Percentiles rank a stretch among this genome's conserved stretches.
phyloP scores from a whole-genome alignment of 2,113 vertebrate species.

The Hoplias malabaricus region DNA sequence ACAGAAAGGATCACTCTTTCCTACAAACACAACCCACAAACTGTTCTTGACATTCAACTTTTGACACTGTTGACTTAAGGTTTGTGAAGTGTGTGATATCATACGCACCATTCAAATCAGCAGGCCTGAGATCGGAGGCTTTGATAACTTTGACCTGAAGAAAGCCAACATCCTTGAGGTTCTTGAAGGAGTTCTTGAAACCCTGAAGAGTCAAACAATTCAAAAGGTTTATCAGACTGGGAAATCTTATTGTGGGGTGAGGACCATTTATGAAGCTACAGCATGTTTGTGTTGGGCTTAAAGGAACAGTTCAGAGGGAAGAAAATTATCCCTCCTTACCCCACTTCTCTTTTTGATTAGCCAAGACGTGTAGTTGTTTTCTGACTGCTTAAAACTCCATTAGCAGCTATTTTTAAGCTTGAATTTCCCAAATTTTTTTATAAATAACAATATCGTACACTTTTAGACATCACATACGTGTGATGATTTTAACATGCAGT shows the following conservation, averaged over 20 bases:
- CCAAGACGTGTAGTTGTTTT: too few species aligned
- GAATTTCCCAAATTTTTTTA: too few species aligned
- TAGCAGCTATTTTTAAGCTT: too few species aligned
- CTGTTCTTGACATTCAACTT: not conserved
- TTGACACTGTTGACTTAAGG: not conserved
- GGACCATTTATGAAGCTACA: not conserved
- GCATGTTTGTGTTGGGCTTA: too few species aligned
- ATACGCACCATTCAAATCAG: slow-evolving; percentile 89
- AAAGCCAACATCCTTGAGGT: slow-evolving; percentile 85
- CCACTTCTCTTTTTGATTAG: too few species aligned
- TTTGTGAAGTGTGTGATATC: not conserved
- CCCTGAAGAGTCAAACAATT: slow-evolving; percentile 66
- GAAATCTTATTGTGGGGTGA: not conserved
- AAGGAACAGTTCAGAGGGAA: too few species aligned
- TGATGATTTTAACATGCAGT: too few species aligned
- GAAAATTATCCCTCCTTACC: too few species aligned
- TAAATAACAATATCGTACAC: too few species aligned
- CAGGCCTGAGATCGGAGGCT: slow-evolving; percentile 85
- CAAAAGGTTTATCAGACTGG: not conserved
- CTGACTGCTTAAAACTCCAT: too few species aligned
- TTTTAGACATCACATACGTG: too few species aligned
- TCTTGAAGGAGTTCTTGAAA: slow-evolving; percentile 78
- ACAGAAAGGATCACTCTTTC: slow-evolving; percentile 97
- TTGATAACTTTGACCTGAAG: slow-evolving; percentile 93
- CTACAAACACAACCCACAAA: slow-evolving; percentile 59